These are phyloP conservation scores for Sylvilagus floridanus DNA, from an alignment of 2,797 vertebrate species.

Conservation along the genomic window DNA sequence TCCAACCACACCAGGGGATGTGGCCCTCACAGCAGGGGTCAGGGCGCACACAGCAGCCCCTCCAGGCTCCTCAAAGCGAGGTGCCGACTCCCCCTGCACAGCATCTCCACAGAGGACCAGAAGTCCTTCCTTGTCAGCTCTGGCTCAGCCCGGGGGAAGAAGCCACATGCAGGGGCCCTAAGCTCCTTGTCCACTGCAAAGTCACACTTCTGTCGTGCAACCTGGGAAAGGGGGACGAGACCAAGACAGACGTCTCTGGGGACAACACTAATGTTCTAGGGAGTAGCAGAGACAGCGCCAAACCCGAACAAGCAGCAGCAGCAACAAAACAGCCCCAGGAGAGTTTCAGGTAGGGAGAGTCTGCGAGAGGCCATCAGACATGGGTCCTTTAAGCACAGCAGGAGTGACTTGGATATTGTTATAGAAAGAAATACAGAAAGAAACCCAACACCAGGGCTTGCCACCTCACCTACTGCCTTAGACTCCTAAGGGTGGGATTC, in stretches of 20 bases:
- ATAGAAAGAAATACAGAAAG: not conserved
- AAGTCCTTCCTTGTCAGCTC: not conserved
- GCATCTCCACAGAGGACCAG: too few species aligned
- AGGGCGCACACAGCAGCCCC: slow-evolving; percentile 73
- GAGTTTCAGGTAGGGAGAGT: not conserved
- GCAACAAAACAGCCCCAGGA: not conserved
- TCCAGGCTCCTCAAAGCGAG: slow-evolving; percentile 64
- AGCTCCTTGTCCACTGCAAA: not conserved
- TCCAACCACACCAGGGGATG: not conserved
- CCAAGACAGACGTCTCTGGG: not conserved
- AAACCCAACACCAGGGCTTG: not conserved
- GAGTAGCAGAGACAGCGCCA: not conserved
- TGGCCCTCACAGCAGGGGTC: slow-evolving; percentile 18
- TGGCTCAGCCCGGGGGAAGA: not conserved
- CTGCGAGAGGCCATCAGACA: not conserved
- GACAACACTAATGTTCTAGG: not conserved
- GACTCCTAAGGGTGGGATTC: not conserved
- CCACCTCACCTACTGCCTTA: not conserved
- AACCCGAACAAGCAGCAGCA: slow-evolving; percentile 6
- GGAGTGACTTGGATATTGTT: not conserved
- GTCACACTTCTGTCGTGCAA: not conserved
- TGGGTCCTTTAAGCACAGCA: not conserved
- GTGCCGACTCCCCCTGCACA: not conserved
- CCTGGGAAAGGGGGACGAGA: not conserved
- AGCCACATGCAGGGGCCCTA: not conserved